Conservation (phyloP, 2,797 vertebrate genomes). For the Eulemur coronatus region DNA sequence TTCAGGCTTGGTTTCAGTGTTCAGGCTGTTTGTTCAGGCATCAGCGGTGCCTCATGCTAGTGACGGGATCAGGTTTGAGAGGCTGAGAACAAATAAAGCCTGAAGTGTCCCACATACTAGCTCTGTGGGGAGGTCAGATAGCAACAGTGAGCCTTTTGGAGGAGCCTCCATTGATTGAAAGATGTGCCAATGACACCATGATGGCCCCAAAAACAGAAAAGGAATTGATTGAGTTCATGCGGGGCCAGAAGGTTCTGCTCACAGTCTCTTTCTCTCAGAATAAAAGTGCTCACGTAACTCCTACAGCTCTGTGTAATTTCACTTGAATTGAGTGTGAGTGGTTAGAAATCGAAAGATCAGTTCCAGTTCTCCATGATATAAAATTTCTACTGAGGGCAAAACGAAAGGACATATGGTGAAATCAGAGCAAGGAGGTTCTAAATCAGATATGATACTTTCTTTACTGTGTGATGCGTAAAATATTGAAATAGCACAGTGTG, state of each 20-base stretch:
- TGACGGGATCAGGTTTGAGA: conserved; percentile 60
- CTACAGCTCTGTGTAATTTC: neutral
- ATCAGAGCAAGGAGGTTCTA: neutral
- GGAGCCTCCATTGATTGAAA: conserved; percentile 1
- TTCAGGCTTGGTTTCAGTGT: conserved; percentile 30
- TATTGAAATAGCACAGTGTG: neutral
- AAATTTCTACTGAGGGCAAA: neutral
- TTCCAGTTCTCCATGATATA: neutral
- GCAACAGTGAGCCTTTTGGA: conserved; percentile 55
- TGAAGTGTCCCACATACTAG: conserved; percentile 62
- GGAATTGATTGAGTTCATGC: conserved; percentile 11
- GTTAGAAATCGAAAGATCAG: conserved; percentile 22
- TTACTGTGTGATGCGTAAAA: neutral
- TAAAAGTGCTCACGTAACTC: neutral
- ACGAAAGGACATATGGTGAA: conserved; percentile 18
- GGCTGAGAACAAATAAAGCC: conserved; percentile 62
- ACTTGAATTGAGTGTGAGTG: neutral
- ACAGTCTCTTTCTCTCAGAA: neutral
- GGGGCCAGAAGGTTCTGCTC: neutral
- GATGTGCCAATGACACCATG: conserved; percentile 14
- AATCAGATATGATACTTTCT: neutral
- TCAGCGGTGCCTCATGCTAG: conserved; percentile 19
- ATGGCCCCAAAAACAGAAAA: conserved; percentile 40
- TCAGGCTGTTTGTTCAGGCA: conserved; percentile 59
- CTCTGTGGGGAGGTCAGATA: conserved; percentile 43